phyloP scores from a whole-genome alignment of 2,113 vertebrate species.

The Tor tambroides region DNA sequence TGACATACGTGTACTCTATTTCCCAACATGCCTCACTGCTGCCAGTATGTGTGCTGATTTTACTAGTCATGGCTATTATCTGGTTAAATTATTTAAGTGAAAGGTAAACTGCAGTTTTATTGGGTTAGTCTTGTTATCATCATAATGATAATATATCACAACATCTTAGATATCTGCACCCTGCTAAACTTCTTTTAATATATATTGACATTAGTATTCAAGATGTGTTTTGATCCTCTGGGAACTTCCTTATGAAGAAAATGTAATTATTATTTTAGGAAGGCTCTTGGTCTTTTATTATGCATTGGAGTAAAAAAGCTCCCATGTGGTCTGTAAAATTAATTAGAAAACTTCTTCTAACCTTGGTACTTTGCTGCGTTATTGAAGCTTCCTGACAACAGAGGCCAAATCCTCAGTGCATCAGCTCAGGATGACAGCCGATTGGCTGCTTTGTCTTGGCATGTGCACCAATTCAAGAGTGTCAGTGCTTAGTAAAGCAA shows the following conservation, averaged over 20 bases:
- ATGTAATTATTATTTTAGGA: neutral
- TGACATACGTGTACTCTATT: neutral
- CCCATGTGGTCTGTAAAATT: neutral
- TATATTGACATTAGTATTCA: conserved; percentile 1
- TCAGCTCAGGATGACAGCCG: neutral
- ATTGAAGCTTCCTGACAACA: neutral
- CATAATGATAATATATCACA: neutral
- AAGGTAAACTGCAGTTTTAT: neutral
- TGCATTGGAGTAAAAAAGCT: neutral
- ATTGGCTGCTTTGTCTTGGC: too few relatives aligned
- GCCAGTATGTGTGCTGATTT: neutral
- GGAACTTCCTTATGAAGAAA: neutral
- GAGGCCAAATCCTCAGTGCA: neutral
- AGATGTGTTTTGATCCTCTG: neutral
- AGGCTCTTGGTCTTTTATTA: neutral
- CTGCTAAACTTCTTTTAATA: neutral
- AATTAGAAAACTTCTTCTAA: neutral
- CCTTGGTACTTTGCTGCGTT: conserved; percentile 22
- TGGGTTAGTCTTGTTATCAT: neutral
- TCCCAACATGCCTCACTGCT: neutral
- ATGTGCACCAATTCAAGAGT: too few relatives aligned
- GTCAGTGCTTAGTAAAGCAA: too few relatives aligned
- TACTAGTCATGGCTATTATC: neutral
- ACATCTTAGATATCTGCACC: too few relatives aligned
- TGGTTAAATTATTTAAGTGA: neutral